phyloP scores from a whole-genome alignment of 2,888 invertebrate genomes.

The Nymphalis c-album region DNA sequence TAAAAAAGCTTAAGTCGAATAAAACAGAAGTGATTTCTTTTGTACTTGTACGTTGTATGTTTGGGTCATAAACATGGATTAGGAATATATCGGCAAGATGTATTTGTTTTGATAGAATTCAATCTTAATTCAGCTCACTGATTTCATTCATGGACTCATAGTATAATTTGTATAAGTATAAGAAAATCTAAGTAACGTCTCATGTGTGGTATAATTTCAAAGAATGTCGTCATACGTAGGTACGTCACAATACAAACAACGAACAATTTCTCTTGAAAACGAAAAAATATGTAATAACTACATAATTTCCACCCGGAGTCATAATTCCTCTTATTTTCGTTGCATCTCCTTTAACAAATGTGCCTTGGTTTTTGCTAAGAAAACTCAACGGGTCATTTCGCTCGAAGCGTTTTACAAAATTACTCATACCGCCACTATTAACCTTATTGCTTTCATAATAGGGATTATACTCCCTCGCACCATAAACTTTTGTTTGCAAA shows the following conservation, averaged over 20 bases:
- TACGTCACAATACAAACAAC: background rate
- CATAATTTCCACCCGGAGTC: constrained; percentile 17
- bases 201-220: too few relatives aligned
- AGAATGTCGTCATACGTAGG: too few relatives aligned
- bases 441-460: constrained; percentile 46
- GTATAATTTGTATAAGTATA: too few relatives aligned
- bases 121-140: too few relatives aligned
- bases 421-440: constrained; percentile 31
- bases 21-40: too few relatives aligned
- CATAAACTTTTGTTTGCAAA: constrained; percentile 43
- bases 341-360: constrained; percentile 43
- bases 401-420: constrained; percentile 37
- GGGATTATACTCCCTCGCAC: constrained; percentile 53
- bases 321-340: constrained; percentile 36
- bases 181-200: too few relatives aligned
- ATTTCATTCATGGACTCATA: too few relatives aligned
- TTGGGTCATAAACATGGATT: background rate
- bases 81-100: background rate
- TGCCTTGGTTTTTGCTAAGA: constrained; percentile 41
- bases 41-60: background rate
- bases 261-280: constrained; percentile 3
- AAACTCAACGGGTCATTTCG: constrained; percentile 52
- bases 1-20: constrained; percentile 51
- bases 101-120: background rate
- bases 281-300: constrained; percentile 18